Base-by-base conservation (phyloP, 1,140 invertebrate species). In the Camponotus floridanus region DNA sequence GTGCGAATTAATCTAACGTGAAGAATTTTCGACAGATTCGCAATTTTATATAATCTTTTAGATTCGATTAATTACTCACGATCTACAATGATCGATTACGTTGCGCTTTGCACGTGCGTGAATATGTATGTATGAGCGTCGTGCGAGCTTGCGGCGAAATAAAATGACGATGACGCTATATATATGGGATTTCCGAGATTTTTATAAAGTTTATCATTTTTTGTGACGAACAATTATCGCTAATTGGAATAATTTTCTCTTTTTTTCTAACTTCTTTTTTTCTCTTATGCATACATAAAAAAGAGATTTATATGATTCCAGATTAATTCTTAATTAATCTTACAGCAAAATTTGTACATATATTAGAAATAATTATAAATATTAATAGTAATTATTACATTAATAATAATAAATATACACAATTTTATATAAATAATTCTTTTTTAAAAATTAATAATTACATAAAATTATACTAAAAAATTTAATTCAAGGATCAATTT, bases 141-240 rank as follows among this genome's bases (percentile, higher is more conserved):
- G 39, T 15, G 55, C 18, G 70, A 88, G 55, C 71, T 65, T 45
- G 61, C 65, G 65, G 64, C 68, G 61, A 59, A 83, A 57, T 59
- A 70, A 31, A 15, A 51, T 36, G 70, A 39, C 31, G 76, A 90
- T 91, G 90, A 91, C 90, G 90, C 59, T 90, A 91, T 26, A 62
- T 26, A 62, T 71, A 73, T 33, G 90, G 90, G 81, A 91, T 91
- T 91, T 87, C 90, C 90, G 67, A 74, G 70, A 88, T 33, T 83
- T 76, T 70, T 61, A 76, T 86, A 87, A 91, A 68, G 57, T 79
- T 26, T 2, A 13, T 8, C 3, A 68, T 70, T 3, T 81, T 76
- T 86, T 1, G 26, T 36, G 67, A 81, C 26, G n/a, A 73, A 61
- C 31, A n/a, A 73, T 51, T 9, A 45, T 13, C 11, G 45, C 33